Percentiles rank a stretch among this genome's conserved stretches.
Conservation (phyloP, 2,113 vertebrate genomes). For the Meleagris gallopavo region DNA sequence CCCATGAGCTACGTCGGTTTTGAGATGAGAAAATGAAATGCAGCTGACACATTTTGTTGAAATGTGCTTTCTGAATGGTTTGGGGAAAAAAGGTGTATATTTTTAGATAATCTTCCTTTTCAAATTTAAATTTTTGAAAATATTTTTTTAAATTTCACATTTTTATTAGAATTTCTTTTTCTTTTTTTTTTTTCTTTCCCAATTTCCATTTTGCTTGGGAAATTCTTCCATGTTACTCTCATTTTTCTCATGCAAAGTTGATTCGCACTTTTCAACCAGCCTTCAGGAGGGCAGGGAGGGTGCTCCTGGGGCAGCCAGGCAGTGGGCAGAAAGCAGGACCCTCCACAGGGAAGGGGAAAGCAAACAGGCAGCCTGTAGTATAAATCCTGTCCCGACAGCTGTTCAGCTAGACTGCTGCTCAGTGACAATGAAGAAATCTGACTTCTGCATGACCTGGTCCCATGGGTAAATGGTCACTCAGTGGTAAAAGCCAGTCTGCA, state of each 20-base stretch:
- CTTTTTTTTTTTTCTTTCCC: accelerated
- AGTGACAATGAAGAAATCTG: not conserved
- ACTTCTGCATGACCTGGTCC: accelerated
- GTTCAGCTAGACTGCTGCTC: not conserved
- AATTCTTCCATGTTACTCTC: not conserved
- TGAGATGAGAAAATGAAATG: constrained; percentile 34
- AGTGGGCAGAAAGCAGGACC: not conserved
- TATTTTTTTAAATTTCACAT: not conserved
- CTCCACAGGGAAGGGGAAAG: accelerated
- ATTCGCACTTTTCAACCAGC: constrained; percentile 13
- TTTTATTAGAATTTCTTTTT: accelerated
- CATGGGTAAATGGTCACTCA: not conserved
- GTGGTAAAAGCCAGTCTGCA: not conserved
- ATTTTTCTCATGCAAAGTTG: not conserved
- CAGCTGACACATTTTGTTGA: not conserved
- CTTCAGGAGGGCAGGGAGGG: not conserved
- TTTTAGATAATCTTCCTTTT: not conserved
- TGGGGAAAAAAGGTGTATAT: not conserved
- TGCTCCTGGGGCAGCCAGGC: not conserved
- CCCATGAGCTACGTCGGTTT: not conserved
- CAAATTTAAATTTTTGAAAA: not conserved
- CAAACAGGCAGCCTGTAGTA: not conserved
- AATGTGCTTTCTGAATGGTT: constrained; percentile 41
- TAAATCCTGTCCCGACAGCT: not conserved
- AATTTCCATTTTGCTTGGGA: not conserved